A percentile compares a stretch with the other conserved stretches of the same genome.
Evolutionary conservation across 1,140 invertebrate genomes (phyloP).

Genomic region (Eueides isabella): DNA sequence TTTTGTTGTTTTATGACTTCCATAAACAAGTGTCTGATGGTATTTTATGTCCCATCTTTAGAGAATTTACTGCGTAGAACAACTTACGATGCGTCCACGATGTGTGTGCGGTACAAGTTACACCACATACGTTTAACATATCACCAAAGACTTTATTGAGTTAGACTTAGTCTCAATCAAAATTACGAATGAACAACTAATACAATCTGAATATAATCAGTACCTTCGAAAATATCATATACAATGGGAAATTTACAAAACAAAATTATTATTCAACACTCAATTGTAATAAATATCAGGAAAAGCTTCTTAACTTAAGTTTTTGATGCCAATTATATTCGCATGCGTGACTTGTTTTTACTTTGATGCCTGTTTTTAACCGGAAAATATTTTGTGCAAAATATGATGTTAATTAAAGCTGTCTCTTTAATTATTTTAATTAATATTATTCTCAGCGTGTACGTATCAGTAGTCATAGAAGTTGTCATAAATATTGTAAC

Average conservation of each 20-base stretch:
- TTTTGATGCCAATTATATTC: constrained; percentile 12
- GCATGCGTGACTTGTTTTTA: neutral
- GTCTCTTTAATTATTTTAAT: neutral
- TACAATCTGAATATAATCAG: too few relatives aligned
- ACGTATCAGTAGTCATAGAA: neutral
- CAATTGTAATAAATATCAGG: neutral
- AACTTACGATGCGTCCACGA: too few relatives aligned
- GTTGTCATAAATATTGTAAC: neutral
- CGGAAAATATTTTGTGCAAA: neutral
- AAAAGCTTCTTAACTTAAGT: neutral
- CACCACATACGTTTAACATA: too few relatives aligned
- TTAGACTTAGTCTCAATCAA: too few relatives aligned
- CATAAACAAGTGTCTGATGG: too few relatives aligned
- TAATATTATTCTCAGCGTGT: neutral
- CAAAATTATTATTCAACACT: neutral
- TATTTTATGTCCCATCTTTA: too few relatives aligned
- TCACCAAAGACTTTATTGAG: too few relatives aligned
- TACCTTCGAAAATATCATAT: neutral
- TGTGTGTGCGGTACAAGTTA: too few relatives aligned
- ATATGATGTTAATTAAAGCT: neutral
- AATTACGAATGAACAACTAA: too few relatives aligned
- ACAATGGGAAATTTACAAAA: neutral
- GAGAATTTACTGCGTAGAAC: too few relatives aligned
- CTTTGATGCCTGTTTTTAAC: neutral
- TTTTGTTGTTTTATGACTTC: too few relatives aligned